Base-by-base conservation (phyloP, 2,888 invertebrate species). In the Idaea biselata region DNA sequence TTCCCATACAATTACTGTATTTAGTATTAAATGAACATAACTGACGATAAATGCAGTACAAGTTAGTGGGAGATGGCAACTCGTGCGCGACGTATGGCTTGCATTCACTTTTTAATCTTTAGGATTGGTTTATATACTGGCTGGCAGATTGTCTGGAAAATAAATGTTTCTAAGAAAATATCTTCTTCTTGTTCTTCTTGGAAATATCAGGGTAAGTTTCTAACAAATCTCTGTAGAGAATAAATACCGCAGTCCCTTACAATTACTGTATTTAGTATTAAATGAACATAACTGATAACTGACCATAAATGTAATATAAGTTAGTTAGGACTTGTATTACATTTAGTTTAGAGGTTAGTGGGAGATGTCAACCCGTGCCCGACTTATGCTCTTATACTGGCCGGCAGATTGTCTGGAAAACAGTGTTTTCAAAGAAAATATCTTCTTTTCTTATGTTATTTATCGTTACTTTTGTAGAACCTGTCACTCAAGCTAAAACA, bases 311-410 rank as follows among this genome's bases (percentile, higher is more conserved):
- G 63, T 62, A 60, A 56, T 60, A 67, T 64, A 68, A 58, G 60
- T 69, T 65, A n/a, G n/a, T n/a, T n/a, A n/a, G n/a, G n/a, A n/a
- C n/a, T n/a, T n/a, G n/a, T n/a, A n/a, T n/a, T n/a, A n/a, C n/a
- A n/a, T n/a, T n/a, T n/a, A n/a, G n/a, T n/a, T n/a, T n/a, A n/a
- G n/a, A n/a, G n/a, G n/a, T n/a, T n/a, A 63, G 63, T 62, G 53
- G 33, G 64, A 59, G 62, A 60, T 5, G 67, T 6, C 44, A 53
- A 60, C 55, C 56, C 56, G 18, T 44, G 65, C 61, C 73, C 67
- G 72, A 68, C 71, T 74, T 73, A 64, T 70, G 81, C 60, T 78
- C 70, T 84, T 77, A 86, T 84, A 77, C 31, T 32, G 63, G 4
- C 3, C 32, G 33, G 25, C 58, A 33, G 1, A 58, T 14, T 16